Base-by-base conservation (phyloP, 23 tunicate species). In the Corella eumyota region DNA sequence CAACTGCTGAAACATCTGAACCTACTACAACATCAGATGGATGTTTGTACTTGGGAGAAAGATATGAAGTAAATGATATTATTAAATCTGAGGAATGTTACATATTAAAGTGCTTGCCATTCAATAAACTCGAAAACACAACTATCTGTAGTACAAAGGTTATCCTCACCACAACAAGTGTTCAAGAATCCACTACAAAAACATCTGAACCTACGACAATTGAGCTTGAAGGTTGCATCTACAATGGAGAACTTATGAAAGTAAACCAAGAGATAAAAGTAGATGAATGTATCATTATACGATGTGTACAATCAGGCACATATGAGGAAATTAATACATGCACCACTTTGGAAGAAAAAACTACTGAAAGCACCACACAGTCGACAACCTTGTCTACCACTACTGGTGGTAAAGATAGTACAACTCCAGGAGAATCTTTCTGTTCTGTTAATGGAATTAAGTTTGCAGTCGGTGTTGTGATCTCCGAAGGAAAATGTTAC, bases 381-480 rank as follows among this genome's bases (percentile, higher is more conserved):
- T 28, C 60, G 11, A 54, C 60, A 25, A 54, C 60, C 13, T 4
- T 20, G 24, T 6, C 57, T 27, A 51, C 57, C 4, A 17, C 11
- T 6, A 5, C n/a, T 27, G 13, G 15, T 40, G n/a, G 6, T 6
- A n/a, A n/a, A n/a, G n/a, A n/a, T n/a, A 27, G 24, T 5, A n/a
- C n/a, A n/a, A n/a, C n/a, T n/a, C n/a, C n/a, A n/a, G n/a, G n/a
- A n/a, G n/a, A n/a, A n/a, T 19, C 25, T 32, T 45, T 45, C 17
- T 61, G 66, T 33, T 33, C 11, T 0, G 0, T 33, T 33, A 36
- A 61, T 29, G 66, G 66, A 3, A 5, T 34, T 7, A 32, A 34
- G 20, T 29, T 34, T 61, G 47, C 66, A 15, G 47, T 36, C 24
- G 66, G 66, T 5, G 66, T 61, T 35, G 47, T 36, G 17, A 32